Conservation (phyloP, 1,140 invertebrate genomes). For the Paraescarpia echinospica region DNA sequence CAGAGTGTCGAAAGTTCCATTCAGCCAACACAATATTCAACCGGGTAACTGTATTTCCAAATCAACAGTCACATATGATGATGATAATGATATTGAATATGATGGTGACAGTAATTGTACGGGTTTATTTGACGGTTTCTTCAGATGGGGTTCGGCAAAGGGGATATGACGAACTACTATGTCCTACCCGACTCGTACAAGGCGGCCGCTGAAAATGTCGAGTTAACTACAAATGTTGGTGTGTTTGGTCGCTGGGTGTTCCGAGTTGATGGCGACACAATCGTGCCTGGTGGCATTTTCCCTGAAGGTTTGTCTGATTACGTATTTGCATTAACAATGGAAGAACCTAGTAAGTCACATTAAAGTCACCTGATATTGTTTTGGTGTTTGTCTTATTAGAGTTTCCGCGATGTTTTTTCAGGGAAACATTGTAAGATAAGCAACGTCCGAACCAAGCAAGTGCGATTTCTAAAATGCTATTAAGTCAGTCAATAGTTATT, state of each 20-base stretch:
- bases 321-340: not conserved
- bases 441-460: no score
- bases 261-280: not conserved
- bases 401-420: no score
- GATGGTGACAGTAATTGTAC: not conserved
- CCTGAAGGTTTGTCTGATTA: not conserved
- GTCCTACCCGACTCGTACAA: conserved; percentile 29
- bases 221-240: conserved; percentile 25
- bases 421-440: no score
- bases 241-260: conserved; percentile 24
- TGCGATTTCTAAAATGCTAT: no score
- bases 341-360: no score
- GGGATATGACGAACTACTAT: conserved; percentile 29
- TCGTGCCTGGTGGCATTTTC: not conserved
- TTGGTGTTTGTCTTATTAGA: not conserved
- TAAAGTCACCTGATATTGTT: not conserved
- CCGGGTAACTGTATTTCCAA: no score
- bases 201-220: conserved; percentile 18
- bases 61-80: no score
- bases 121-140: not conserved
- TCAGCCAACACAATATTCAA: no score
- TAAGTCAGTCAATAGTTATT: no score
- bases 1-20: no score
- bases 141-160: conserved; percentile 35
- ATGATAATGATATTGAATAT: not conserved